Conservation (phyloP, 2,888 invertebrate species). For the Cabera pusaria region DNA sequence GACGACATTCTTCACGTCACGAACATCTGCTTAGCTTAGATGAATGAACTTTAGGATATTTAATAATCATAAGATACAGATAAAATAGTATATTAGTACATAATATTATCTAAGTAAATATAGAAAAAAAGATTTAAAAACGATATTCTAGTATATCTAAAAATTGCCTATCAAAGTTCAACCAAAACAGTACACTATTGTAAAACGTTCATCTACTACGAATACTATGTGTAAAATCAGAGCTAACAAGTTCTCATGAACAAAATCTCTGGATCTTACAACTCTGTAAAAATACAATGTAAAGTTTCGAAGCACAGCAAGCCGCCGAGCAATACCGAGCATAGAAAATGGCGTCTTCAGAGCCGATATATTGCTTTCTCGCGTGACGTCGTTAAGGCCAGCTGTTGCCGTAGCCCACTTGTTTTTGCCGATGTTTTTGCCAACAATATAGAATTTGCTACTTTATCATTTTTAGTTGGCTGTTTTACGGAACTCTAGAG, state of each 20-base stretch:
- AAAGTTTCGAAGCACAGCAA: conserved; percentile 10
- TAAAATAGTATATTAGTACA: too few species aligned
- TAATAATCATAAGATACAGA: too few species aligned
- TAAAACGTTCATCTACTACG: too few species aligned
- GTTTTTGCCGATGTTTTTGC: conserved; percentile 67
- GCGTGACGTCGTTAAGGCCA: conserved; percentile 78
- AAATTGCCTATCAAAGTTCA: too few species aligned
- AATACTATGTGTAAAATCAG: too few species aligned
- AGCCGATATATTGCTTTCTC: conserved; percentile 78
- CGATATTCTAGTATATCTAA: too few species aligned
- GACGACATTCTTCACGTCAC: conserved; percentile 19
- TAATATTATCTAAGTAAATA: too few species aligned
- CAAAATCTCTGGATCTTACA: too few species aligned
- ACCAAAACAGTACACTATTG: too few species aligned
- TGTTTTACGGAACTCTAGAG: conserved; percentile 41
- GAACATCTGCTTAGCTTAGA: conserved; percentile 25
- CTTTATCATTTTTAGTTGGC: conserved; percentile 56
- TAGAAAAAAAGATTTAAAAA: too few species aligned
- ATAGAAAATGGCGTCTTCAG: conserved; percentile 70
- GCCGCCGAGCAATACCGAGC: conserved; percentile 42
- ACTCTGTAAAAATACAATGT: too few species aligned
- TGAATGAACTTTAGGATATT: conserved; percentile 19
- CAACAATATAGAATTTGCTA: conserved; percentile 62
- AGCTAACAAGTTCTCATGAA: too few species aligned
- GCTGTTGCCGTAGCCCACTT: conserved; percentile 65